Evolutionary conservation across 2,888 invertebrate species (phyloP), one percentile per base, ranked within the genome.

Genomic region (Papilio gigon): DNA sequence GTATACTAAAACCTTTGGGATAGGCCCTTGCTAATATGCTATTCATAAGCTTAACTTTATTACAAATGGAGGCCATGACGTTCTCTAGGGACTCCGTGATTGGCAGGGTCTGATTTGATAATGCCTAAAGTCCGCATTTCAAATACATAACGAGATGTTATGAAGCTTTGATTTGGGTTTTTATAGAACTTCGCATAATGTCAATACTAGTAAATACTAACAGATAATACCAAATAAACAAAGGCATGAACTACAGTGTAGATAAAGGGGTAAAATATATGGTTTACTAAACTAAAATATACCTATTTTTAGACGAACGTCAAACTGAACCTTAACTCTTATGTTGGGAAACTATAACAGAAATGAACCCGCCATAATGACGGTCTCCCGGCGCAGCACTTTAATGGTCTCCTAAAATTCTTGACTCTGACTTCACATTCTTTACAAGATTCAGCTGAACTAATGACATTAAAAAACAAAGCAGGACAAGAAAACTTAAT

Each of bases 381-480:
- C 86, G 82, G 83, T 83, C 82, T 75, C 81, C 77, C 81, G 76
- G 73, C 77, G 75, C 77, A 80, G 82, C 84, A 85, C 87, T 89
- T 88, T 87, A 85, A 80, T 82, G 80, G 74, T 77, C 82, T 76
- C 82, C 80, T 73, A 85, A 88, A 86, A 85, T 84, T 87, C 85
- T 84, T 85, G 84, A 82, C 82, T 78, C 80, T 76, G 75, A 81
- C 80, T 78, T 80, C 76, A 67, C 71, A 75, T 73, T 73, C 78
- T 76, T 78, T 78, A 80, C 80, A 81, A 83, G 77, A 79, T 81
- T 79, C 78, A 81, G 80, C 86, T 84, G 79, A 85, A 86, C 84
- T 84, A 85, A 86, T 78, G 83, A 84, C 83, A 81, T 80, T 79
- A 84, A 88, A 87, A 88, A 89, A 84, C 82, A 80, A 80, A 84